phyloP scores from a whole-genome alignment of 92 coral and sea anemone genomes.

The Meandrina meandrites region DNA sequence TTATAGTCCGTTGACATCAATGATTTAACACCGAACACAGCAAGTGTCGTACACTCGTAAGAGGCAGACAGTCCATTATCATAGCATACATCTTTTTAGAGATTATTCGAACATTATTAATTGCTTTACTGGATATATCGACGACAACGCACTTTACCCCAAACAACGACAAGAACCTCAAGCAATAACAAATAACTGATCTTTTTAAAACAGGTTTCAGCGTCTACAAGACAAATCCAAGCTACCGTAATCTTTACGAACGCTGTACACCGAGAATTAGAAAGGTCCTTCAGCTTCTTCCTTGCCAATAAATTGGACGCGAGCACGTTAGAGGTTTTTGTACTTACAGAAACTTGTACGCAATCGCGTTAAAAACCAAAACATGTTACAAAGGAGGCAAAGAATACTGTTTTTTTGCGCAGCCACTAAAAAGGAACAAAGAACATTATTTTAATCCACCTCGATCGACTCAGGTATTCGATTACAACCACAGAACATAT shows the following conservation, averaged over 20 bases:
- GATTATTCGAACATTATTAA: background rate
- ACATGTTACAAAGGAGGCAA: background rate
- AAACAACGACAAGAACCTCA: background rate
- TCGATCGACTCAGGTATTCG: constrained; percentile 5
- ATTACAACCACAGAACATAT: constrained; percentile 3
- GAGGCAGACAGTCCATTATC: background rate
- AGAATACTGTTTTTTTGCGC: background rate
- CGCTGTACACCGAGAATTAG: background rate
- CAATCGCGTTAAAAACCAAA: background rate
- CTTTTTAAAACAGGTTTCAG: background rate
- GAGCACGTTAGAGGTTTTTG: background rate
- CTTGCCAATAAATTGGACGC: background rate
- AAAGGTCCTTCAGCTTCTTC: background rate
- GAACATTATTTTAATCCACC: background rate
- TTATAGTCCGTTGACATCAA: background rate
- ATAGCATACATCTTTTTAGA: background rate
- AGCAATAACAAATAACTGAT: background rate
- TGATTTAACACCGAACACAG: background rate
- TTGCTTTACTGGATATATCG: background rate
- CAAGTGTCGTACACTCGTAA: background rate
- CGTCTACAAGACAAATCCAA: background rate
- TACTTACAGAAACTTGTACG: background rate
- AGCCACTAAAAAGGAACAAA: background rate
- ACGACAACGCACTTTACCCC: background rate
- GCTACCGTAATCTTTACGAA: background rate